These are phyloP conservation scores for Drosophila prosaltans DNA, from an alignment of 1,140 invertebrate species.

Conservation along the genomic window DNA sequence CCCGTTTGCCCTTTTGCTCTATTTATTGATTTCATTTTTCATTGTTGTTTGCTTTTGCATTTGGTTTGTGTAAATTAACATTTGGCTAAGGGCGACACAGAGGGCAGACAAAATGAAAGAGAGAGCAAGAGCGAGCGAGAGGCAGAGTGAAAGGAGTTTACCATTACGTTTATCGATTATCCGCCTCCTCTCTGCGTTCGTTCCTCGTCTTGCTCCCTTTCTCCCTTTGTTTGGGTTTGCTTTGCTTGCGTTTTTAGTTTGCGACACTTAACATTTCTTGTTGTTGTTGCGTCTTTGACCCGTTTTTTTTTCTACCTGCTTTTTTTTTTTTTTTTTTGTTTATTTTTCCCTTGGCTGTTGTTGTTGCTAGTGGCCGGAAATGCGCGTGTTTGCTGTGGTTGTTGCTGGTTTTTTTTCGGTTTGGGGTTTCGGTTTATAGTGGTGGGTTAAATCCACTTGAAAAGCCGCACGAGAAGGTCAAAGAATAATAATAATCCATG, in stretches of 20 bases:
- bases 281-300: slow-evolving; percentile 62
- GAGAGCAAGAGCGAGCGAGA: neutral
- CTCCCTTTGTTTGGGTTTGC: slow-evolving; percentile 42
- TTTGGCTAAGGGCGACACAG: slow-evolving; percentile 31
- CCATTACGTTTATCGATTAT: slow-evolving; percentile 78
- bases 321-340: slow-evolving; percentile 22
- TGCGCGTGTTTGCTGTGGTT: slow-evolving; percentile 39
- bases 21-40: slow-evolving; percentile 56
- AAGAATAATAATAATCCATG: slow-evolving; percentile 45
- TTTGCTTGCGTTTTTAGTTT: slow-evolving; percentile 65
- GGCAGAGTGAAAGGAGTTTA: slow-evolving; percentile 30
- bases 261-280: slow-evolving; percentile 73
- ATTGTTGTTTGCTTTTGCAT: slow-evolving; percentile 33
- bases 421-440: neutral
- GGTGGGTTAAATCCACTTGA: slow-evolving; percentile 5
- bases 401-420: neutral
- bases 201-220: slow-evolving; percentile 9
- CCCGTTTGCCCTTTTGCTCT: slow-evolving; percentile 28
- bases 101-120: slow-evolving; percentile 11
- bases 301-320: slow-evolving; percentile 43
- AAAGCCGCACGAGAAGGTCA: slow-evolving; percentile 42
- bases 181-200: neutral
- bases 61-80: slow-evolving; percentile 73
- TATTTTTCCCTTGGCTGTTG: slow-evolving; percentile 3
- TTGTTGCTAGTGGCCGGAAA: slow-evolving; percentile 54